Percentiles rank a stretch among this genome's conserved stretches.
Conservation (phyloP, 2,888 invertebrate genomes). For the Tiliacea citrago region DNA sequence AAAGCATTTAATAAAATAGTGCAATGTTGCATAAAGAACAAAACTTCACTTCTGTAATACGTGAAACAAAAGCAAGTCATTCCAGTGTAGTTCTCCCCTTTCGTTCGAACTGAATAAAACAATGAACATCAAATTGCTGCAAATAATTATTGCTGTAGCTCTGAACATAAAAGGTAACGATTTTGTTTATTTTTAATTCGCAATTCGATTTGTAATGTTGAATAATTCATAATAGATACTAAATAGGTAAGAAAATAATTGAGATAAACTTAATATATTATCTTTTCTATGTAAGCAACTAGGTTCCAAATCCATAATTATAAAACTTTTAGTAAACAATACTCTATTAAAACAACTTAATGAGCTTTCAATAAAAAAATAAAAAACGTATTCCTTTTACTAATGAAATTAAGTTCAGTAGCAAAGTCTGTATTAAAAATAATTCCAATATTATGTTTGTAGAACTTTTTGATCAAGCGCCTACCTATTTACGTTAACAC, state of each 20-base stretch:
- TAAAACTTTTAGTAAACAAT: background rate
- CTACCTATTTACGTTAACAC: background rate
- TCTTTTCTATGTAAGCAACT: background rate
- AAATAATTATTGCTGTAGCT: constrained; percentile 48
- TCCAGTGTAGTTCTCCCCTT: constrained; percentile 49
- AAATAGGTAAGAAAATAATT: background rate
- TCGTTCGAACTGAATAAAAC: constrained; percentile 41
- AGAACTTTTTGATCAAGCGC: constrained; percentile 18
- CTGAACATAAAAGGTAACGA: constrained; percentile 59
- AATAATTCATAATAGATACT: background rate
- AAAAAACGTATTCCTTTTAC: background rate
- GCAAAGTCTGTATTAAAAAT: background rate
- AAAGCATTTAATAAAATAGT: constrained; percentile 50
- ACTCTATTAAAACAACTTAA: background rate
- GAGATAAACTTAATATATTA: background rate
- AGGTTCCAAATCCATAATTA: background rate
- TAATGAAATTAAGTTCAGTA: background rate
- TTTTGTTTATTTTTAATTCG: background rate
- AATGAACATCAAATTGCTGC: constrained; percentile 57
- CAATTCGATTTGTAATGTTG: background rate
- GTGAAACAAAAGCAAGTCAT: constrained; percentile 63
- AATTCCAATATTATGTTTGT: constrained; percentile 12
- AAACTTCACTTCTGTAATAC: constrained; percentile 38
- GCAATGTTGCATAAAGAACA: constrained; percentile 62
- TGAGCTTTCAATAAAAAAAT: background rate